A percentile compares a stretch with the other conserved stretches of the same genome.
These are phyloP conservation scores for Lonchura striata DNA, from an alignment of 2,113 vertebrate species.

Conservation along the genomic window DNA sequence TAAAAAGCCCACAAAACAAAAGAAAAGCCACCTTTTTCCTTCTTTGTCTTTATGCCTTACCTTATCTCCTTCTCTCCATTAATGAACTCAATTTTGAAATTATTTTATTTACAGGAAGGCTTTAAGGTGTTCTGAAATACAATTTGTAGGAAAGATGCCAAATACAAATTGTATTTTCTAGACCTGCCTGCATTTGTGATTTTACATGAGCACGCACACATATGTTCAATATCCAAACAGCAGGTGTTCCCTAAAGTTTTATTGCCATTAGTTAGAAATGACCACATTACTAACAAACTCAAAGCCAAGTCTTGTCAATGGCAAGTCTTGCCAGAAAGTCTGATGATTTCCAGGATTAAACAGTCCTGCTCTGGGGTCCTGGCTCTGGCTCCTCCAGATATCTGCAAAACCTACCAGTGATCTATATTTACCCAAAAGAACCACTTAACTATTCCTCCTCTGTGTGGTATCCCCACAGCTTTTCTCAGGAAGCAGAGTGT, in stretches of 20 bases:
- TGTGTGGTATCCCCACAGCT: background rate
- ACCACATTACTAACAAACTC: conserved; percentile 28
- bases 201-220: conserved; percentile 36
- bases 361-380: background rate
- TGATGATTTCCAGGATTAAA: background rate
- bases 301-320: conserved; percentile 34
- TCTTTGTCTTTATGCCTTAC: background rate
- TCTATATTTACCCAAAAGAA: background rate
- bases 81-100: background rate
- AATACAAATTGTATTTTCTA: conserved; percentile 15
- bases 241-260: conserved; percentile 43
- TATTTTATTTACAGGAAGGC: background rate
- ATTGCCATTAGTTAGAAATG: conserved; percentile 51
- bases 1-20: background rate
- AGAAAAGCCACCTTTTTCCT: background rate
- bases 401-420: background rate
- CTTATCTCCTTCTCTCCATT: background rate
- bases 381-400: background rate
- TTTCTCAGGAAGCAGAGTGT: background rate
- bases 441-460: background rate
- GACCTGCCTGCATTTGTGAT: conserved; percentile 17
- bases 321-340: background rate
- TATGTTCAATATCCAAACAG: conserved; percentile 43
- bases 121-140: conserved; percentile 18
- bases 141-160: conserved; percentile 18